A percentile compares a stretch with the other conserved stretches of the same genome.
Evolutionary conservation across 2,113 vertebrate genomes (phyloP).

Genomic region (Entomyzon cyanotis): DNA sequence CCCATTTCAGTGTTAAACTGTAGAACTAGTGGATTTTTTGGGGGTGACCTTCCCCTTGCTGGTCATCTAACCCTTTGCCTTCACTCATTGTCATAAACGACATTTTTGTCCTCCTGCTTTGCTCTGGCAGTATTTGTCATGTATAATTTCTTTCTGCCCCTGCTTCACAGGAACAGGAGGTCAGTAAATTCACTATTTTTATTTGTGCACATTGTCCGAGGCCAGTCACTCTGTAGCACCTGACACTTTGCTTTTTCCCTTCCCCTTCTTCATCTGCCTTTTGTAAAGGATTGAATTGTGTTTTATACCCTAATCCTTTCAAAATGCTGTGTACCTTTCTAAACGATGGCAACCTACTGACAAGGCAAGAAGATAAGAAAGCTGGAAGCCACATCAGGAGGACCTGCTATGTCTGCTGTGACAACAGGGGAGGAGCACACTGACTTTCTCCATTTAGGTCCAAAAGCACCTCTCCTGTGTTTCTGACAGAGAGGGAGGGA

Average conservation of each 20-base stretch:
- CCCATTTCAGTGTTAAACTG: not conserved
- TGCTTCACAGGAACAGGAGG: not conserved
- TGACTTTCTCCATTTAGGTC: conserved; percentile 63
- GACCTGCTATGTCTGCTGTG: conserved; percentile 74
- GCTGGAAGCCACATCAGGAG: conserved; percentile 75
- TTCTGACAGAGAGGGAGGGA: conserved; percentile 13
- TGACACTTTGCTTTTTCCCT: conserved; percentile 65
- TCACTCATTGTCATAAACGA: not conserved
- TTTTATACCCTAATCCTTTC: conserved; percentile 80
- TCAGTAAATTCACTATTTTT: not conserved
- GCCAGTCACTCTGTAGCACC: conserved; percentile 22
- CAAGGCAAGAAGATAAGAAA: conserved; percentile 75
- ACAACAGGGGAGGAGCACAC: conserved; percentile 74
- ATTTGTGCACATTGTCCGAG: not conserved
- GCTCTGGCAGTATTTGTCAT: conserved; percentile 5
- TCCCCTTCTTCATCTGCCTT: not conserved
- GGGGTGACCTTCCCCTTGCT: not conserved
- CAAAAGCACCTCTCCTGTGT: conserved; percentile 60
- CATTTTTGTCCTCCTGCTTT: not conserved
- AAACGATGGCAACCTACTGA: conserved; percentile 77
- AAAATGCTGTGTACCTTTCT: conserved; percentile 71
- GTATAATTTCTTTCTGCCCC: not conserved
- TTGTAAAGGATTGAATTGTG: conserved; percentile 68
- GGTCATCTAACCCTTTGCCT: not conserved
- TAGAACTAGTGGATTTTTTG: not conserved